phyloP scores from a whole-genome alignment of 2,797 vertebrate genomes.

The Chelidonichthys spinosus region DNA sequence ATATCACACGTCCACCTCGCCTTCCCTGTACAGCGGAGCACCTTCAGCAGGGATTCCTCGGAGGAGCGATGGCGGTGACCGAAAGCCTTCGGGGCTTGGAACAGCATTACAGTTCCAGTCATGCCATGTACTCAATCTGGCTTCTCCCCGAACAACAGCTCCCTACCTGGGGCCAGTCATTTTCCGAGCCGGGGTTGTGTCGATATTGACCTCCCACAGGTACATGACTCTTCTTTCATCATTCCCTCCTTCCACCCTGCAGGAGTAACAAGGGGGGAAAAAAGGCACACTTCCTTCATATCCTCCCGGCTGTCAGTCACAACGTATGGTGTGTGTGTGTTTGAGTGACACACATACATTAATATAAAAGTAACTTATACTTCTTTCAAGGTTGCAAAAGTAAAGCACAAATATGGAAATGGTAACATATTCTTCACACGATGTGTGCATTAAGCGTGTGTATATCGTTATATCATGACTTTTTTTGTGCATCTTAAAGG shows the following conservation, averaged over 20 bases:
- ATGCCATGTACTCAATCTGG: constrained; percentile 71
- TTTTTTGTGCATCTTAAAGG: constrained; percentile 32
- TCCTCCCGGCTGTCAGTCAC: constrained; percentile 60
- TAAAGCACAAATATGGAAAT: constrained; percentile 32
- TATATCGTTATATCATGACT: constrained; percentile 21
- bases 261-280: constrained; percentile 38
- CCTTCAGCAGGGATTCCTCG: constrained; percentile 53
- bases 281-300: constrained; percentile 46
- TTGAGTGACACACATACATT: constrained; percentile 12
- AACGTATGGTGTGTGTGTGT: constrained; percentile 37
- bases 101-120: constrained; percentile 64
- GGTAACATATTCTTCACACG: neutral
- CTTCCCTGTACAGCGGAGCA: constrained; percentile 39
- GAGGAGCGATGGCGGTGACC: constrained; percentile 50
- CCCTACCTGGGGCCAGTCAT: constrained; percentile 73
- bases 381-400: constrained; percentile 32
- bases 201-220: constrained; percentile 77
- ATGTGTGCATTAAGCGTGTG: constrained; percentile 16
- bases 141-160: constrained; percentile 66
- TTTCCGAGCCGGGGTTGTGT: constrained; percentile 70
- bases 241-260: constrained; percentile 53
- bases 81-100: constrained; percentile 60
- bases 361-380: constrained; percentile 17
- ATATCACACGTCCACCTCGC: constrained; percentile 44
- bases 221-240: constrained; percentile 65